Evolutionary conservation across 2,797 vertebrate genomes (phyloP).

Genomic region (Rhynchonycteris naso): DNA sequence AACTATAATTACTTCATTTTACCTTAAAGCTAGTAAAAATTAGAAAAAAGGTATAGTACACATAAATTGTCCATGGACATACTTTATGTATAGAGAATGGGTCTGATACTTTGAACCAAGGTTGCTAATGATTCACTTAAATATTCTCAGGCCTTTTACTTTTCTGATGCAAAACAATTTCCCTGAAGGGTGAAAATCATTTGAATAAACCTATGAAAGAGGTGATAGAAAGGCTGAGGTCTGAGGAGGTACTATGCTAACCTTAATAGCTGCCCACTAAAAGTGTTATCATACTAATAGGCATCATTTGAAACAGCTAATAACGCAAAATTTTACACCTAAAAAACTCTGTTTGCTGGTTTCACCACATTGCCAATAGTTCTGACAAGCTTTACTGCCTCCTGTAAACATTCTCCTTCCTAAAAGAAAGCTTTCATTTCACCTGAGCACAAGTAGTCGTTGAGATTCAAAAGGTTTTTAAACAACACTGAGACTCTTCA

Average conservation of each 20-base stretch:
- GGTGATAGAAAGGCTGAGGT: conserved; percentile 57
- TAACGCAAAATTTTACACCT: conserved; percentile 55
- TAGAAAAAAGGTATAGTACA: background rate
- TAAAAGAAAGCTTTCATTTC: conserved; percentile 30
- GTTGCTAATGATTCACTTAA: conserved; percentile 58
- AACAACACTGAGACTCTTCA: background rate
- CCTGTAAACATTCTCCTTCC: conserved; percentile 24
- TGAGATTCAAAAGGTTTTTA: conserved; percentile 36
- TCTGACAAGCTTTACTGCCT: conserved; percentile 6
- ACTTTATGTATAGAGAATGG: conserved; percentile 34
- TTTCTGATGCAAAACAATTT: conserved; percentile 72
- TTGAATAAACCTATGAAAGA: conserved; percentile 72
- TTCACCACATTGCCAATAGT: conserved; percentile 53
- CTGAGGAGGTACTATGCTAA: conserved; percentile 10
- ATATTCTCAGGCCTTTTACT: conserved; percentile 52
- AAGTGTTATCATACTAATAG: conserved; percentile 49
- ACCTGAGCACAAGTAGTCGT: background rate
- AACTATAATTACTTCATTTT: background rate
- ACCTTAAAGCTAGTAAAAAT: conserved; percentile 22
- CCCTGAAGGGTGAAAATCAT: conserved; percentile 75
- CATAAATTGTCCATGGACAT: background rate
- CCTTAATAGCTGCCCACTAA: conserved; percentile 65
- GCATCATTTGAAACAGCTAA: conserved; percentile 45
- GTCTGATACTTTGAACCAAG: conserved; percentile 38
- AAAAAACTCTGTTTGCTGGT: conserved; percentile 49